Evolutionary conservation across 1,140 invertebrate species (phyloP), one percentile per base, ranked within the genome.

Genomic region (Lethocerus indicus): DNA sequence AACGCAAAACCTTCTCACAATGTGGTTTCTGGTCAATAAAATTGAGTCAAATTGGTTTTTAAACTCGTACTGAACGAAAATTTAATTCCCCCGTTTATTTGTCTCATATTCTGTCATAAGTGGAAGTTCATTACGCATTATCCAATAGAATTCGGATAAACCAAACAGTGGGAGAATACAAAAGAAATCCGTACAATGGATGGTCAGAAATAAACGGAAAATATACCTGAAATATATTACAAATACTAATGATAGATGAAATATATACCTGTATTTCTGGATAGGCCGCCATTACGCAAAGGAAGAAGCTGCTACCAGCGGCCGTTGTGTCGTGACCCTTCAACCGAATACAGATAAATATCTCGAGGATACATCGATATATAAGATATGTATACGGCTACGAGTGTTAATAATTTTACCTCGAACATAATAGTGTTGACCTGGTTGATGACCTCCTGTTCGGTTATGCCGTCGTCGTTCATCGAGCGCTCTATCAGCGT

Each of bases 341-440:
- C n/a, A n/a, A 32, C 29, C 45, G 7, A 13, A 47, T 35, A 20
- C 3, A 5, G 9, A 36, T 23, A 20, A 9, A 23, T 14, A 9
- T n/a, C n/a, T n/a, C n/a, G n/a, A n/a, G n/a, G n/a, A n/a, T n/a
- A n/a, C n/a, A n/a, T n/a, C n/a, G n/a, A n/a, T n/a, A n/a, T n/a
- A n/a, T n/a, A n/a, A n/a, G n/a, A n/a, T n/a, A n/a, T n/a, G n/a
- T n/a, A n/a, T n/a, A n/a, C n/a, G n/a, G n/a, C n/a, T n/a, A n/a
- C 16, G 2, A 1, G 14, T 3, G 20, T 39, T 1, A 40, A 5
- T 28, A 4, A 24, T 23, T 64, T 68, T 59, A 85, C 85, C 72
- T 92, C 87, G 63, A 92, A 92, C 84, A 91, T 90, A 55, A 92
- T 92, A 1, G 87, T 92, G 61, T 90, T 84, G 1, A 91, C 87